Conservation (phyloP, 2,113 vertebrate species). For the Limnothrissa miodon region DNA sequence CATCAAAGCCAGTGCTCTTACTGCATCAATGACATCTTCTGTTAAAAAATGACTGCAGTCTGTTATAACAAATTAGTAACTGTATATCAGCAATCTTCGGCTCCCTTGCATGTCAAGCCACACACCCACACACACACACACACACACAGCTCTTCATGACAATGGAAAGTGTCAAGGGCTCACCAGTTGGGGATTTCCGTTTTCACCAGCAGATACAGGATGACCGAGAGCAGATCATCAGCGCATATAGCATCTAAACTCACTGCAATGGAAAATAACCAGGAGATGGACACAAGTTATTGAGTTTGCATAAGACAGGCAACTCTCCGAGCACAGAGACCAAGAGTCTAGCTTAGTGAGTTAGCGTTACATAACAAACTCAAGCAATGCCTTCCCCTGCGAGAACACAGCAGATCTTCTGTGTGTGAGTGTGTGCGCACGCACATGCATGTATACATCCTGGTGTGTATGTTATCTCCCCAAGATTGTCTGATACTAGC, state of each 20-base stretch:
- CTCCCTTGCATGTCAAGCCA: background rate
- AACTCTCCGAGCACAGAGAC: background rate
- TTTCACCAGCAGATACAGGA: slow-evolving; percentile 92
- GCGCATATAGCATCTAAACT: slow-evolving; percentile 88
- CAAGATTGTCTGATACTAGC: background rate
- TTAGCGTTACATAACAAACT: background rate
- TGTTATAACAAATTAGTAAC: background rate
- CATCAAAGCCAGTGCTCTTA: background rate
- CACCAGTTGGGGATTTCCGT: slow-evolving; percentile 98
- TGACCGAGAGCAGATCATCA: slow-evolving; percentile 90
- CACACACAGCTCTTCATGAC: background rate
- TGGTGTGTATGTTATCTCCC: background rate
- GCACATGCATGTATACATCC: background rate
- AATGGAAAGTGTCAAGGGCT: slow-evolving; percentile 29
- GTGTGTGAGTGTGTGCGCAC: background rate
- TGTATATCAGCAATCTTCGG: background rate
- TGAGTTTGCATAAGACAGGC: background rate
- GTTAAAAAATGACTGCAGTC: background rate
- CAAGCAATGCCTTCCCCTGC: background rate
- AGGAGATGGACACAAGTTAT: background rate
- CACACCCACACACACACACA: background rate
- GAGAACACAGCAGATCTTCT: background rate
- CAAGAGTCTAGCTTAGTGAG: background rate
- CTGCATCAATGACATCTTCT: background rate
- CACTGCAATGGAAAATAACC: slow-evolving; percentile 63